Evolutionary conservation across 2,888 invertebrate species (phyloP).

Genomic region (Apodemia zela): DNA sequence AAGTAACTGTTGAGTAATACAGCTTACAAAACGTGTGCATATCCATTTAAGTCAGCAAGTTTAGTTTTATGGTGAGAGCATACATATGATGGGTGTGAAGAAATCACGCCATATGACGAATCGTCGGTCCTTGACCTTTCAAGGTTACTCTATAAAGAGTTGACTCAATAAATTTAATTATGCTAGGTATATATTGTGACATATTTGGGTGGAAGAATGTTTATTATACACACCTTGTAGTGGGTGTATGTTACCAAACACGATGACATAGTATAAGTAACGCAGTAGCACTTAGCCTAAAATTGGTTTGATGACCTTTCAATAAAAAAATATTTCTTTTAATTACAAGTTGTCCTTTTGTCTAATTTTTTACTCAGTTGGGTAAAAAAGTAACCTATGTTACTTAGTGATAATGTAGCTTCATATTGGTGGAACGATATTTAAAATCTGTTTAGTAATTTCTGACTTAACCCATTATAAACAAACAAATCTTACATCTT

Average conservation of each 20-base stretch:
- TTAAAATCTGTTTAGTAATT: too few relatives aligned
- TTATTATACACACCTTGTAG: constrained; percentile 33
- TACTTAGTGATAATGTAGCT: too few relatives aligned
- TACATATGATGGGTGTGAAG: constrained; percentile 24
- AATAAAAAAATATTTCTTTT: too few relatives aligned
- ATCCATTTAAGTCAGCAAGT: constrained; percentile 25
- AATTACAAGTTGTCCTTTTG: too few relatives aligned
- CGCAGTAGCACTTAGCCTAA: neutral
- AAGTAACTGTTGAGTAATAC: too few relatives aligned
- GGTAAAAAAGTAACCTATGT: too few relatives aligned
- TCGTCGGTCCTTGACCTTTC: constrained; percentile 39
- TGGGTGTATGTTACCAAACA: constrained; percentile 28
- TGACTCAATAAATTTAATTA: constrained; percentile 18
- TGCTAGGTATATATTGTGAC: constrained; percentile 26
- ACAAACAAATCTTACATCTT: too few relatives aligned
- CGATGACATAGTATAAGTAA: constrained; percentile 25
- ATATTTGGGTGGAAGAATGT: constrained; percentile 35
- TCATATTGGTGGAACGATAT: too few relatives aligned
- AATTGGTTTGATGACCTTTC: too few relatives aligned
- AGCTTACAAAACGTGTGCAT: neutral
- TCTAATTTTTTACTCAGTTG: too few relatives aligned
- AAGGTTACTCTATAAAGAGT: constrained; percentile 35
- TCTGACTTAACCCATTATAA: too few relatives aligned
- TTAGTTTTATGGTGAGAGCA: constrained; percentile 25
- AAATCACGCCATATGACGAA: constrained; percentile 34